A percentile compares a stretch with the other conserved stretches of the same genome.
These are phyloP conservation scores for Petrosia ficiformis DNA, from an alignment of 37 sponge, comb jelly and placozoan genomes.

Conservation along the genomic window DNA sequence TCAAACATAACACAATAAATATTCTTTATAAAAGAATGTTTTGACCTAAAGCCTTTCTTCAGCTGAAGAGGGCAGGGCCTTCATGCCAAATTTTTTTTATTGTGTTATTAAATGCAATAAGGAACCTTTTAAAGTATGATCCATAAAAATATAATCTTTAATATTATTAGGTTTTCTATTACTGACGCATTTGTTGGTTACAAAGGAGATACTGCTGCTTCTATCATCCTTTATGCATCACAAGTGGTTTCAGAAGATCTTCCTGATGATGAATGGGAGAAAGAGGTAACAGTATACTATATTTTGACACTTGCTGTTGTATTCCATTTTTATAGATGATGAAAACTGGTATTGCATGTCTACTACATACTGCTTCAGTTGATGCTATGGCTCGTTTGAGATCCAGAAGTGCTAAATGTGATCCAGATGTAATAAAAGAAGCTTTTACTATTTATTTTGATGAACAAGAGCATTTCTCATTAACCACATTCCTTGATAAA, in stretches of 20 bases:
- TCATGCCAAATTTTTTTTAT: neutral
- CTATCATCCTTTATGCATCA: constrained; percentile 19
- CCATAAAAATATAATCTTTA: too few relatives aligned
- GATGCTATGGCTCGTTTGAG: constrained; percentile 62
- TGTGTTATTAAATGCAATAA: too few relatives aligned
- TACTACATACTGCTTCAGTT: constrained; percentile 59
- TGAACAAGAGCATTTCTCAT: constrained; percentile 43
- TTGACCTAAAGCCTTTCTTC: too few relatives aligned
- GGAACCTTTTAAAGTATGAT: too few relatives aligned
- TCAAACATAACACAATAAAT: too few relatives aligned
- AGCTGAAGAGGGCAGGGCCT: too few relatives aligned
- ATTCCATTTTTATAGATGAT: too few relatives aligned
- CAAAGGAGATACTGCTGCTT: constrained; percentile 14
- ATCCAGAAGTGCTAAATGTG: neutral
- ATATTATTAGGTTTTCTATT: neutral
- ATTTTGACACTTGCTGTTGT: too few relatives aligned
- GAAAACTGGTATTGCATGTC: constrained; percentile 15
- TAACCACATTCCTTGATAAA: constrained; percentile 25
- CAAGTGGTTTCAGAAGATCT: too few relatives aligned
- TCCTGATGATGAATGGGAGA: too few relatives aligned
- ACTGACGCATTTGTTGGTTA: constrained; percentile 25
- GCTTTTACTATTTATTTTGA: constrained; percentile 26
- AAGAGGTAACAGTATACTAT: too few relatives aligned
- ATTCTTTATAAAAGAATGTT: too few relatives aligned
- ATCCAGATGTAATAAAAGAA: neutral